Evolutionary conservation across 23 tunicate species (phyloP).

Genomic region (Ciona savignyi): DNA sequence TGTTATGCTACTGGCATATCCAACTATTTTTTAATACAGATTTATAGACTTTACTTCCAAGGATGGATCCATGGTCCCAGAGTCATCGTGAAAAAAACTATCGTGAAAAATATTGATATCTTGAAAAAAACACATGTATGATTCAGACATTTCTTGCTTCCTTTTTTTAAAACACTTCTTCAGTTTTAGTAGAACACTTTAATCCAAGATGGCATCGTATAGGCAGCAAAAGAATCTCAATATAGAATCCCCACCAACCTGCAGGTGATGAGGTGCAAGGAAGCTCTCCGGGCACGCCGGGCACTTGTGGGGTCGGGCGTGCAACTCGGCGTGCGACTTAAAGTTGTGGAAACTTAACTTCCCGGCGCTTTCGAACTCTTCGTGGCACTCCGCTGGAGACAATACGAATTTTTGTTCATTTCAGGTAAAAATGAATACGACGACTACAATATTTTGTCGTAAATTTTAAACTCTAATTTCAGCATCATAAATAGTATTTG

Average conservation of each 20-base stretch:
- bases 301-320: slow-evolving; percentile 80
- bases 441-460: too few relatives aligned
- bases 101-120: too few relatives aligned
- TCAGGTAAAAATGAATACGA: too few relatives aligned
- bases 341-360: slow-evolving; percentile 57
- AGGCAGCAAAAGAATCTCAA: neutral
- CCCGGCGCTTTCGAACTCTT: slow-evolving; percentile 36
- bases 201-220: neutral
- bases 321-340: slow-evolving; percentile 63
- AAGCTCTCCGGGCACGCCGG: slow-evolving; percentile 66
- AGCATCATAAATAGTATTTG: too few relatives aligned
- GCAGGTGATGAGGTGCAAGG: slow-evolving; percentile 48
- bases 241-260: slow-evolving; percentile 10
- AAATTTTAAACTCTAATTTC: too few relatives aligned
- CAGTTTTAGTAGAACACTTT: too few relatives aligned
- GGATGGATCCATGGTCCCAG: too few relatives aligned
- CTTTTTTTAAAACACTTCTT: too few relatives aligned
- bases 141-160: too few relatives aligned
- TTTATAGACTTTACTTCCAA: neutral
- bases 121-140: too few relatives aligned
- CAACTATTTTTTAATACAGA: neutral
- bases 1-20: neutral
- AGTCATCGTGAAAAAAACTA: too few relatives aligned
- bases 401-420: too few relatives aligned
- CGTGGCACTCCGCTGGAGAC: slow-evolving; percentile 54